phyloP scores from a whole-genome alignment of 1,140 invertebrate genomes.

The Drosophila nannoptera region DNA sequence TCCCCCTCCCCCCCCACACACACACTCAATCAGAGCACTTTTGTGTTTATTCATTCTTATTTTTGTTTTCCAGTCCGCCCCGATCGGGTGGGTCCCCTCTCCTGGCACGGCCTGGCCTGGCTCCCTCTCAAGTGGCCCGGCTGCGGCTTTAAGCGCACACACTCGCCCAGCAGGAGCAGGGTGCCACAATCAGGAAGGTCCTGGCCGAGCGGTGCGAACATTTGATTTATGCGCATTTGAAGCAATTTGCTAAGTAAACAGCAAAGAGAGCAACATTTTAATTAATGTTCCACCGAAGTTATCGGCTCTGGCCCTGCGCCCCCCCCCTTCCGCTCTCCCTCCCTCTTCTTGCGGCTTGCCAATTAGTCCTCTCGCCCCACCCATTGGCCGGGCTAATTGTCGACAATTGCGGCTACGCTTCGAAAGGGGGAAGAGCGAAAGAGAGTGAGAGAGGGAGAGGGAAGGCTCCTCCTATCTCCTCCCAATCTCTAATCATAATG shows the following conservation, averaged over 20 bases:
- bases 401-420: slow-evolving; percentile 55
- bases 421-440: too few species aligned
- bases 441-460: too few species aligned
- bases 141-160: slow-evolving; percentile 55
- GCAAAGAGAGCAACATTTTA: slow-evolving; percentile 67
- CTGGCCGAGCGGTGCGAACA: slow-evolving; percentile 60
- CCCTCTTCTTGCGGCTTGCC: slow-evolving; percentile 42
- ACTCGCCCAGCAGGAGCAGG: slow-evolving; percentile 42
- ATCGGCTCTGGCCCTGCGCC: not conserved
- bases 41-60: slow-evolving; percentile 31
- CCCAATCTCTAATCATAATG: too few species aligned
- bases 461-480: too few species aligned
- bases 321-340: not conserved
- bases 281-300: slow-evolving; percentile 59
- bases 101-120: not conserved
- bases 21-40: slow-evolving; percentile 6
- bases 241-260: slow-evolving; percentile 76
- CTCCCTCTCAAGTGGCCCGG: slow-evolving; percentile 36
- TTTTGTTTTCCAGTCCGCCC: slow-evolving; percentile 6
- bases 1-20: slow-evolving; percentile 1
- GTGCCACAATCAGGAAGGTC: slow-evolving; percentile 6
- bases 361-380: slow-evolving; percentile 46
- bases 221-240: slow-evolving; percentile 77
- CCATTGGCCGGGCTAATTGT: slow-evolving; percentile 49
- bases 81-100: not conserved